Conservation (phyloP, 1,140 invertebrate species). For the Drusus annulatus region DNA sequence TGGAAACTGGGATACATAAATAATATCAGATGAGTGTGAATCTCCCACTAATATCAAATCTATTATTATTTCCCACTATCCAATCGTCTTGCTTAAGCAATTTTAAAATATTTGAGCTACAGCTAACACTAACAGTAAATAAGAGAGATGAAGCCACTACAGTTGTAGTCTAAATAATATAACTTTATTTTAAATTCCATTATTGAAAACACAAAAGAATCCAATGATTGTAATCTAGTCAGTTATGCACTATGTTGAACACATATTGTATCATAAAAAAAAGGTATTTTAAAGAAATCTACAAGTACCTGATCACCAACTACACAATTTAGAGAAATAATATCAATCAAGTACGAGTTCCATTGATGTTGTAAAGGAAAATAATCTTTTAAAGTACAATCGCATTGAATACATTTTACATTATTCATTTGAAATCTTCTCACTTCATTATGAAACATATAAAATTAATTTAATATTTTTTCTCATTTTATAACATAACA, state of each 20-base stretch:
- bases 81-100: constrained; percentile 8
- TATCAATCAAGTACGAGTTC: neutral
- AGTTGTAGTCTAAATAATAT: neutral
- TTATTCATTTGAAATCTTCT: too few relatives aligned
- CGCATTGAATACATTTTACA: too few relatives aligned
- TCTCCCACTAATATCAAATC: neutral
- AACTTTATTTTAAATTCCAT: neutral
- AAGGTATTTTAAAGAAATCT: neutral
- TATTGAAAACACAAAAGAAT: constrained; percentile 1
- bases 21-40: neutral
- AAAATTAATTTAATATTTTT: too few relatives aligned
- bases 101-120: neutral
- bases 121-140: neutral
- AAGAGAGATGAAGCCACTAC: constrained; percentile 3
- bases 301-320: neutral
- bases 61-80: neutral
- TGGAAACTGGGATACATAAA: constrained; percentile 2
- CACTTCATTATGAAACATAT: too few relatives aligned
- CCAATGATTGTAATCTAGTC: neutral
- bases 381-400: too few relatives aligned
- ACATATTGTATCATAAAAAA: neutral
- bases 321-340: neutral
- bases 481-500: too few relatives aligned
- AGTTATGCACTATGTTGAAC: neutral
- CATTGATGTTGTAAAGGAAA: too few relatives aligned